These are phyloP conservation scores for Plectrocnemia conspersa DNA, from an alignment of 1,140 invertebrate species.

Conservation along the genomic window DNA sequence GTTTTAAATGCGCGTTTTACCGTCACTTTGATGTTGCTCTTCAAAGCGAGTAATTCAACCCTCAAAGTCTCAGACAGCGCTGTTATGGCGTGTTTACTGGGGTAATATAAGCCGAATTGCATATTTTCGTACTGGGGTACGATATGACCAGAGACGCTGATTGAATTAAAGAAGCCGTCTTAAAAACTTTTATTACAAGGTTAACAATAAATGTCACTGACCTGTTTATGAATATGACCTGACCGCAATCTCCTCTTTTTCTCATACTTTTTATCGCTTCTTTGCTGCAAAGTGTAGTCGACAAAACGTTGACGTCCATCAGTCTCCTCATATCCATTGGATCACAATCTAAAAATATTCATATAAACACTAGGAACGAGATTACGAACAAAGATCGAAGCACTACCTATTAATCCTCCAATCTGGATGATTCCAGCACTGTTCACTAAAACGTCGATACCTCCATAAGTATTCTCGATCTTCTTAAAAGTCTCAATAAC, in stretches of 20 bases:
- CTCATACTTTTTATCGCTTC: conserved; percentile 67
- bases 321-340: conserved; percentile 37
- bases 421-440: conserved; percentile 59
- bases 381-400: too few relatives aligned
- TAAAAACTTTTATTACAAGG: not conserved
- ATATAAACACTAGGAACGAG: too few relatives aligned
- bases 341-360: conserved; percentile 12
- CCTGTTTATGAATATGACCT: conserved; percentile 71
- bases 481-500: conserved; percentile 62
- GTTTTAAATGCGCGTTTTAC: conserved; percentile 34
- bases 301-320: conserved; percentile 65
- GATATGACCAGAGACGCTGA: conserved; percentile 37
- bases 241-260: conserved; percentile 57
- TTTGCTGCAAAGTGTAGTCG: conserved; percentile 59
- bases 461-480: conserved; percentile 56
- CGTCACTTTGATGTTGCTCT: conserved; percentile 51
- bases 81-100: conserved; percentile 57
- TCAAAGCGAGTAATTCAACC: conserved; percentile 46
- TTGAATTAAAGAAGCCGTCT: not conserved
- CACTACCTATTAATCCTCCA: conserved; percentile 42
- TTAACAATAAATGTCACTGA: conserved; percentile 28
- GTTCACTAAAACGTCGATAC: conserved; percentile 68
- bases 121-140: conserved; percentile 40
- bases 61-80: conserved; percentile 57
- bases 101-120: conserved; percentile 53